Evolutionary conservation across 1,140 invertebrate genomes (phyloP).

Genomic region (Globodera ellingtonae): DNA sequence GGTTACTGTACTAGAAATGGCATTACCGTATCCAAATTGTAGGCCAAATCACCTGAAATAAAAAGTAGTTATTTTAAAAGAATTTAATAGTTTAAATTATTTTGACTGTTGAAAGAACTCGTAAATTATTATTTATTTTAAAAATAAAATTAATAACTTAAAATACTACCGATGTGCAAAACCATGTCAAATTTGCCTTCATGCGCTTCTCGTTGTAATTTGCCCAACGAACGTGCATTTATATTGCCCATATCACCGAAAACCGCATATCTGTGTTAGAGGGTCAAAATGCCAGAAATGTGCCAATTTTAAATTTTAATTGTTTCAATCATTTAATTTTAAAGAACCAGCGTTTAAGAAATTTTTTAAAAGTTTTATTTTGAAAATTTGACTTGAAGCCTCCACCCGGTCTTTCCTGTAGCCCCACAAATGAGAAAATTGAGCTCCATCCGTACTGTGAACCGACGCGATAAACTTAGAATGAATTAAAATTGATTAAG

Average conservation of each 20-base stretch:
- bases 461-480: constrained; percentile 54
- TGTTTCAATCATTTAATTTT: no score
- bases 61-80: no score
- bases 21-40: constrained; percentile 68
- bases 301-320: background rate
- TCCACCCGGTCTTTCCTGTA: constrained; percentile 65
- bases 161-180: constrained; percentile 67
- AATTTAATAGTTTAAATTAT: no score
- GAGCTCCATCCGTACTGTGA: constrained; percentile 66
- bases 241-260: constrained; percentile 70
- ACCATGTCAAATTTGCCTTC: constrained; percentile 69
- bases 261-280: constrained; percentile 64
- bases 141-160: background rate
- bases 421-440: constrained; percentile 66
- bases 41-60: constrained; percentile 52
- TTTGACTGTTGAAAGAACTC: no score
- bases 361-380: no score
- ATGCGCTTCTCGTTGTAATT: constrained; percentile 66
- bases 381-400: constrained; percentile 58
- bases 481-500: no score
- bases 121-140: no score
- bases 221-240: constrained; percentile 68
- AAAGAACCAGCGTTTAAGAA: no score
- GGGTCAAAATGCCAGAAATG: background rate
- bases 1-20: constrained; percentile 57